These are phyloP conservation scores for Dione juno DNA, from an alignment of 2,888 invertebrate species.

Conservation along the genomic window DNA sequence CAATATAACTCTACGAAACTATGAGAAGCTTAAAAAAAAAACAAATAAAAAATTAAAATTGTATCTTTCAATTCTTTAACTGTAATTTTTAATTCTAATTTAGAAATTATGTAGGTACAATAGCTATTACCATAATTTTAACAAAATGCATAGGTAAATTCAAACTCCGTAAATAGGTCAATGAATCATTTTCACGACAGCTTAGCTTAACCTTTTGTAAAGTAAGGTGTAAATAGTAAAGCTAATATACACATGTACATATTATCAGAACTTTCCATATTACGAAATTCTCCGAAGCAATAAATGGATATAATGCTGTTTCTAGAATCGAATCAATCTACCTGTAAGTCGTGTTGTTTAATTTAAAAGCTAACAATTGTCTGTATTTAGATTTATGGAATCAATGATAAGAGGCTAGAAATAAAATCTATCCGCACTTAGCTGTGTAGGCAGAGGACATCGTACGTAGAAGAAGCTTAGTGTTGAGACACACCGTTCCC, in stretches of 20 bases:
- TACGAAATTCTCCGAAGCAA: not conserved
- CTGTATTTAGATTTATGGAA: not conserved
- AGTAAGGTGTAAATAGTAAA: not conserved
- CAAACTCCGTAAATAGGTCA: slow-evolving; percentile 37
- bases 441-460: too few species aligned
- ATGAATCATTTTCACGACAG: slow-evolving; percentile 30
- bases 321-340: not conserved
- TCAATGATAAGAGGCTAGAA: not conserved
- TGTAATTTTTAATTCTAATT: too few species aligned
- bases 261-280: not conserved
- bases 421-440: too few species aligned
- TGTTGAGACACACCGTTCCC: too few species aligned
- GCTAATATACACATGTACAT: not conserved
- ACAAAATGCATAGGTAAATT: slow-evolving; percentile 31
- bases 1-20: not conserved
- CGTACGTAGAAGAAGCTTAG: too few species aligned
- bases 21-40: not conserved
- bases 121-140: too few species aligned
- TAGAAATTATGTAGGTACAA: not conserved
- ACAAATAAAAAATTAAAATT: too few species aligned
- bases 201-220: slow-evolving; percentile 20
- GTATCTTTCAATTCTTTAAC: too few species aligned
- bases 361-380: not conserved
- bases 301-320: not conserved
- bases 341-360: not conserved